Percentiles rank a stretch among this genome's conserved stretches.
phyloP scores from a whole-genome alignment of 1,140 invertebrate species.

The Leptoteleia sp. region DNA sequence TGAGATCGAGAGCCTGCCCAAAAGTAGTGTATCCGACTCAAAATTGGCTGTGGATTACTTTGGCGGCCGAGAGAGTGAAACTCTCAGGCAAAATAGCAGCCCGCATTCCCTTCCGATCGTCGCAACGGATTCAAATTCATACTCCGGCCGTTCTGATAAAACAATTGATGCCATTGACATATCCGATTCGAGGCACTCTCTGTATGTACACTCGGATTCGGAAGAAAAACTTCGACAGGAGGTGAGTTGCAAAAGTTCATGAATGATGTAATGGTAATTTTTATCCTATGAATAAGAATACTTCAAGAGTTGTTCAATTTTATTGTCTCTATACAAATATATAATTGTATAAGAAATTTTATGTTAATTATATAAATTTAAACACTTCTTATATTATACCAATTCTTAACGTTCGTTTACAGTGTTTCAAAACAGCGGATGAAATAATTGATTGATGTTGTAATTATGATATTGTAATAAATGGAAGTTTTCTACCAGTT shows the following conservation, averaged over 20 bases:
- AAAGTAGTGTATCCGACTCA: conserved; percentile 89
- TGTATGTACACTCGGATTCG: conserved; percentile 82
- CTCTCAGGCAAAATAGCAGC: conserved; percentile 70
- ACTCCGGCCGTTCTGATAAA: conserved; percentile 71
- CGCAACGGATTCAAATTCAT: conserved; percentile 72
- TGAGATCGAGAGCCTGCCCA: conserved; percentile 81
- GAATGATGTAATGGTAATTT: no score
- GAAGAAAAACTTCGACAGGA: conserved; percentile 82
- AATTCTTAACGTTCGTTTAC: no score
- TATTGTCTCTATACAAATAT: no score
- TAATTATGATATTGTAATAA: no score
- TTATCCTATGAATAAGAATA: no score
- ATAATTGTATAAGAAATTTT: no score
- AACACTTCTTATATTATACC: no score
- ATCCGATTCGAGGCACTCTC: conserved; percentile 84
- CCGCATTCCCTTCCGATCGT: conserved; percentile 72
- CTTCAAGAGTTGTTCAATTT: no score
- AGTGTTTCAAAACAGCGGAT: no score
- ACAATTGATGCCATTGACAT: conserved; percentile 80
- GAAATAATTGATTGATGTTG: no score
- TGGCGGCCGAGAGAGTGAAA: conserved; percentile 73
- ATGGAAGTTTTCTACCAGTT: no score
- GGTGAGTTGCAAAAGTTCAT: conserved; percentile 65
- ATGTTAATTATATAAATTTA: no score
- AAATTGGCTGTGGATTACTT: conserved; percentile 88